Evolutionary conservation across 2,888 invertebrate species (phyloP), one percentile per base, ranked within the genome.

Genomic region (Caenorhabditis panamensis): DNA sequence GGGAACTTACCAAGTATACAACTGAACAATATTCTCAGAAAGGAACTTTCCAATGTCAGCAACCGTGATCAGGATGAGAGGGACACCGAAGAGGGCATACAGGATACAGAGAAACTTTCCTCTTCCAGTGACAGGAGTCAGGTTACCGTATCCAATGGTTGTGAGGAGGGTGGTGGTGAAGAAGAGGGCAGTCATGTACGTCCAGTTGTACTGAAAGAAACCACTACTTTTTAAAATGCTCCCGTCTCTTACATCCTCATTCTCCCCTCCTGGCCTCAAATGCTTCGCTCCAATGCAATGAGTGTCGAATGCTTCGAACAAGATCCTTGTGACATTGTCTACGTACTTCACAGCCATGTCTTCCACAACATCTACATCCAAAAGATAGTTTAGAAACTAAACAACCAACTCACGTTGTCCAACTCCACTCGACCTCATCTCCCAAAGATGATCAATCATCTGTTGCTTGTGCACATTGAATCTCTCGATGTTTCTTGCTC

Each of bases 31-130:
- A 69, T 91, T 87, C 68, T 91, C 91, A 2, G 89, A 88, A 4
- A 91, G 82, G 54, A 91, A 91, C 75, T 91, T 91, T 69, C 91
- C 91, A 31, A 91, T 88, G 79, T 91, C 91, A 8, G 90, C 90
- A 1, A 89, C 90, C 5, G 91, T 90, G 37, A 90, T 90, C 67
- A 91, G 77, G 73, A 91, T 90, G 28, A 91, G 83, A 5, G 91
- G 91, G 1, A 91, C 91, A 2, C 91, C 91, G 56, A 91, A 85
- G 5, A 91, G 86, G 0, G 90, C 90, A 78, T 90, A 90, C 49
- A 89, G 85, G 11, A 90, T 88, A 76, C 90, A 91, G 49, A 91
- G 89, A 82, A 91, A 86, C 16, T 90, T 87, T n/a, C 91, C 91
- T 47, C 87, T 79, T 80, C 88, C 84, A 0, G 91, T 91, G 8